phyloP scores from a whole-genome alignment of 2,797 vertebrate species.

The Rhinophrynus dorsalis region DNA sequence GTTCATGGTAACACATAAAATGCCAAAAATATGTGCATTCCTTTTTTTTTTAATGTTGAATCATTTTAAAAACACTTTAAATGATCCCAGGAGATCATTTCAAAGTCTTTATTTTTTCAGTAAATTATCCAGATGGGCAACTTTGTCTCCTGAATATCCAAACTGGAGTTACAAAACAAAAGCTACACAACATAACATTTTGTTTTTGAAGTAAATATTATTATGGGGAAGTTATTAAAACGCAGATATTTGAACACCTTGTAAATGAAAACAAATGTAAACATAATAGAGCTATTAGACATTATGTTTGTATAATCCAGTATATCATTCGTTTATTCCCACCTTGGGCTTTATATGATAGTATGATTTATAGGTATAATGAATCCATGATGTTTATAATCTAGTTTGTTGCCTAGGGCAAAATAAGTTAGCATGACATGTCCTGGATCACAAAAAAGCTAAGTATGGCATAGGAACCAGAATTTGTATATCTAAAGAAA shows the following conservation, averaged over 20 bases:
- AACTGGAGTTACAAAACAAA: conserved; percentile 21
- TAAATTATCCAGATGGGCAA: conserved; percentile 65
- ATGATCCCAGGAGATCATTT: conserved; percentile 52
- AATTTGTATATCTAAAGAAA: conserved; percentile 10
- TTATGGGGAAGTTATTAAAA: not conserved
- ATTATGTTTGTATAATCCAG: not conserved
- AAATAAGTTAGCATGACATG: not conserved
- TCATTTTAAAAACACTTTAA: conserved; percentile 50
- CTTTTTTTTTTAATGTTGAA: conserved; percentile 38
- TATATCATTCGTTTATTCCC: not conserved
- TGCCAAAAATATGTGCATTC: conserved; percentile 51
- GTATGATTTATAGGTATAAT: not conserved
- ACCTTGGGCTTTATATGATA: not conserved
- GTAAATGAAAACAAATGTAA: not conserved
- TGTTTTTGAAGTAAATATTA: conserved; percentile 22
- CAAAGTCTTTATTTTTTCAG: conserved; percentile 47
- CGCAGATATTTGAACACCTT: not conserved
- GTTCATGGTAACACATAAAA: conserved; percentile 50
- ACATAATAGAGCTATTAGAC: not conserved
- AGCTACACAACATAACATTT: conserved; percentile 19
- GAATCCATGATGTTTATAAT: conserved; percentile 8
- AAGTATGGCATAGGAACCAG: not conserved
- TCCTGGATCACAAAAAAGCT: not conserved
- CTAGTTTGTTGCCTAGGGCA: not conserved
- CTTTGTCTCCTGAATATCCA: conserved; percentile 47